Evolutionary conservation across 2,888 invertebrate species (phyloP), one percentile per base, ranked within the genome.

Genomic region (Cacoxenus indagator): DNA sequence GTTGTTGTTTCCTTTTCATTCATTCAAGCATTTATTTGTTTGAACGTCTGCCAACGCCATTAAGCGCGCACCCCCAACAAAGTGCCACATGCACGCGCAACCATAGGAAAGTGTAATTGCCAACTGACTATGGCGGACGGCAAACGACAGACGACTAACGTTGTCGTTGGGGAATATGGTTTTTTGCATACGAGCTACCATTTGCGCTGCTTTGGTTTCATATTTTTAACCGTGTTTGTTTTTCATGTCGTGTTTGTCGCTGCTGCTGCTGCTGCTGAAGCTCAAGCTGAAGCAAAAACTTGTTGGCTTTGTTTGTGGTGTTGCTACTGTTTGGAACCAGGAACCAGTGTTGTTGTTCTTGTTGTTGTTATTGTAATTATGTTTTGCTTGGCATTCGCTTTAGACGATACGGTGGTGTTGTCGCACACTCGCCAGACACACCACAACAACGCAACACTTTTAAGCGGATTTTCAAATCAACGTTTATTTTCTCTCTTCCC

Each of bases 181-280:
- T 37, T 14, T 55, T 37, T 57, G 19, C 29, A 57, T 67, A 65
- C 48, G 55, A 67, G 45, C 73, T 64, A 55, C 4, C 64, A 64
- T 43, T 29, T 31, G 14, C 22, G 29, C 70, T 70, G 70, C 75
- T 75, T 72, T 75, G 81, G 71, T 74, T 75, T 70, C 73, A 62
- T 71, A 73, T 82, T 76, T 73, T 71, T 62, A 69, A 69, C 67
- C 67, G 62, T 46, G 59, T 59, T 43, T 61, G 62, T 46, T 57
- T 67, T 55, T 46, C 37, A 29, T 27, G n/a, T 57, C 27, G n/a
- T 43, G 26, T 31, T 1, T 48, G 17, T 9, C 19, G 19, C 3
- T 19, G 26, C 54, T 76, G 54, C 70, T 70, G 67, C 59, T 19
- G 64, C 9, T 24, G 27, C 45, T 55, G 54, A 29, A n/a, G n/a